Evolutionary conservation across 2,888 invertebrate species (phyloP).

Genomic region (Lasioglossum lativentre): DNA sequence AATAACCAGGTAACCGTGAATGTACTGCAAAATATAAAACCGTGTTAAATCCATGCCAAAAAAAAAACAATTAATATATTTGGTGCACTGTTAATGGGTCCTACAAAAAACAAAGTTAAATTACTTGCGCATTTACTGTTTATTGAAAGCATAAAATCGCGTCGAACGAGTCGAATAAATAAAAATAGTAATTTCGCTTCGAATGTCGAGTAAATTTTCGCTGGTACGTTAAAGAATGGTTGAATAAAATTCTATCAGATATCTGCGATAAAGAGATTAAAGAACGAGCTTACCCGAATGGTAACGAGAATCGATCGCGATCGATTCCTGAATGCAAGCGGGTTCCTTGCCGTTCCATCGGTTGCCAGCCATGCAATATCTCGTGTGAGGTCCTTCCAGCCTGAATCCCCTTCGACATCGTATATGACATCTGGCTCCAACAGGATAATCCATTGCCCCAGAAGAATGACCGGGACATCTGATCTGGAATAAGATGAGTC

Average conservation of each 20-base stretch:
- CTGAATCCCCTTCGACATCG: slow-evolving; percentile 86
- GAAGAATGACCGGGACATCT: slow-evolving; percentile 81
- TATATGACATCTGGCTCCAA: slow-evolving; percentile 85
- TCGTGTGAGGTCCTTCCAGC: slow-evolving; percentile 85
- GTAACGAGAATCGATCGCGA: slow-evolving; percentile 62
- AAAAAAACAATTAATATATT: too few species aligned
- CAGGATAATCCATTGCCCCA: slow-evolving; percentile 77
- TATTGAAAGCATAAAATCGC: too few species aligned
- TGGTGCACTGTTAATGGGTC: too few species aligned
- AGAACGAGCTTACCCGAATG: slow-evolving; percentile 55
- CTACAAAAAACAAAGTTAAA: too few species aligned
- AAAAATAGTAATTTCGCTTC: background rate
- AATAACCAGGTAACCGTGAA: too few species aligned
- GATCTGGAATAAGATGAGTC: slow-evolving; percentile 69
- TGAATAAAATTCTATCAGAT: background rate
- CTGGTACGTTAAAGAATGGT: background rate
- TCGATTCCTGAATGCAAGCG: slow-evolving; percentile 86
- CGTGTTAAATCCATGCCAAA: too few species aligned
- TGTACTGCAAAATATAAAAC: too few species aligned
- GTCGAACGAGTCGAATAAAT: background rate
- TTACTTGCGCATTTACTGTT: too few species aligned
- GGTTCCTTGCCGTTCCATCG: slow-evolving; percentile 86
- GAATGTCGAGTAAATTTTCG: background rate
- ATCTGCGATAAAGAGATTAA: slow-evolving; percentile 6
- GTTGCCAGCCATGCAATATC: slow-evolving; percentile 85